Percentiles rank a stretch among this genome's conserved stretches.
These are phyloP conservation scores for Poeciliopsis paucimaculata DNA, from an alignment of 2,797 vertebrate species.

Conservation along the genomic window DNA sequence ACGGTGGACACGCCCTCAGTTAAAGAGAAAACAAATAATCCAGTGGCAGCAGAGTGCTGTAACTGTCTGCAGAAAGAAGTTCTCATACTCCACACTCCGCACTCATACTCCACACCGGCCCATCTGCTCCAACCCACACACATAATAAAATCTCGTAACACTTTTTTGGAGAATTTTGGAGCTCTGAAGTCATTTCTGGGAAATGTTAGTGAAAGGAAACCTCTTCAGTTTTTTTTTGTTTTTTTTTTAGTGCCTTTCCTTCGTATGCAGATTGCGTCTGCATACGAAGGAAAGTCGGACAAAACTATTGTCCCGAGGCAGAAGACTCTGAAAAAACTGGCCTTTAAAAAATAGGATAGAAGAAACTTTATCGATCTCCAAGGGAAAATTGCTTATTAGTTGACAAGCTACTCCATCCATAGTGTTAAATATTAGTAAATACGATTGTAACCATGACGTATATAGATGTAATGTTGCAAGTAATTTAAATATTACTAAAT, in stretches of 20 bases:
- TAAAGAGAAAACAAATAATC: conserved; percentile 5
- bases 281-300: neutral
- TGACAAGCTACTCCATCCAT: no score
- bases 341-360: neutral
- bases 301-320: neutral
- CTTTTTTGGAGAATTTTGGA: conserved; percentile 60
- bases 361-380: no score
- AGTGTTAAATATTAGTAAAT: no score
- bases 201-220: conserved; percentile 35
- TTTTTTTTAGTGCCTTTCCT: conserved; percentile 25
- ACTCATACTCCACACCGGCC: conserved; percentile 40
- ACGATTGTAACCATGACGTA: no score
- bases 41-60: conserved; percentile 31
- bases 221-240: neutral
- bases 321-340: neutral
- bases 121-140: conserved; percentile 60
- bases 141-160: conserved; percentile 59
- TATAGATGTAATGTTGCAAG: no score
- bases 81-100: conserved; percentile 31
- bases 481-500: no score
- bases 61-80: conserved; percentile 24
- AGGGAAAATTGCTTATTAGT: no score
- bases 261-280: conserved; percentile 12
- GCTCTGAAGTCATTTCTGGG: conserved; percentile 56
- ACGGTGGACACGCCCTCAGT: conserved; percentile 6